Base-by-base conservation (phyloP, 2,888 invertebrate species). In the Girardia tigrina region DNA sequence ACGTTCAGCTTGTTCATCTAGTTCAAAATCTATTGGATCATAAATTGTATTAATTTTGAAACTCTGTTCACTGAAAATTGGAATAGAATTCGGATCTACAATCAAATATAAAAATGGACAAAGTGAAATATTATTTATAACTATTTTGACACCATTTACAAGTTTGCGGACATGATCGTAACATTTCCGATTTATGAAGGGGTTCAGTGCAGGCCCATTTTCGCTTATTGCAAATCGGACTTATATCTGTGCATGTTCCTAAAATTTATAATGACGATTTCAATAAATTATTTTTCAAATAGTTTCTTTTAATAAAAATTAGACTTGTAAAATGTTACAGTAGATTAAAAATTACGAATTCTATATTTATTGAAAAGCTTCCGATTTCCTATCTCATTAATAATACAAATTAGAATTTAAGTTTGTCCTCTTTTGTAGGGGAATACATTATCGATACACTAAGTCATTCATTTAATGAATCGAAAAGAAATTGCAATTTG, bases 61-160 rank as follows among this genome's bases (percentile, higher is more conserved):
- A 6, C 23, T 23, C 6, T 56, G n/a, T n/a, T 56, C 56, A n/a
- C 23, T 56, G n/a, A 20, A 56, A 56, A 56, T 56, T 4, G 56
- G 56, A 8, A 56, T 56, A 2, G 56, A 56, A 56, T 56, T 56
- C 4, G 56, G 56, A 56, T 56, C 56, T 56, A 56, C n/a, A n/a
- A n/a, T n/a, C n/a, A n/a, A 36, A 36, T 36, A 12, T 12, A 12
- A 8, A 36, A 12, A 12, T 36, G 8, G 8, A 36, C 8, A 36
- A 36, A 36, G 12, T 12, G 12, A 12, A 36, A 16, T 16, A 36
- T 12, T 12, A 36, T 8, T 36, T 12, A 36, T 36, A 36, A 56
- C 56, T 56, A 23, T 56, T 56, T 56, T 56, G 56, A 56, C 56
- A 56, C 56, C 56, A 56, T 56, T n/a, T 56, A 56, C 56, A 56